Conservation (phyloP, 2,888 invertebrate species). For the Drosophila meridiana region DNA sequence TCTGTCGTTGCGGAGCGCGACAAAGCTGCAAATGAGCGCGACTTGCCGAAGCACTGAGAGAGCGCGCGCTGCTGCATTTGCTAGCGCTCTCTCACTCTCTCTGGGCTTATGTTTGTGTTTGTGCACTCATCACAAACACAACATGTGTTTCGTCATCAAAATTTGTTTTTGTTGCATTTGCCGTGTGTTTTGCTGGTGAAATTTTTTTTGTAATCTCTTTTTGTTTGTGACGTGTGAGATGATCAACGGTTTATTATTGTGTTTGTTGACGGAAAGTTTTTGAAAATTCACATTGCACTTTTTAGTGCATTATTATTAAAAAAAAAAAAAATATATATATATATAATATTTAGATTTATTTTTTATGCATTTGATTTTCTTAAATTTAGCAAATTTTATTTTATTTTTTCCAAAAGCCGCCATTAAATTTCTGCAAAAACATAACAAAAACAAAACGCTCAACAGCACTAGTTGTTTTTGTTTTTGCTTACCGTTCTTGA, state of each 20-base stretch:
- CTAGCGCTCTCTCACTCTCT: conserved; percentile 16
- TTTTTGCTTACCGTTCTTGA: conserved; percentile 44
- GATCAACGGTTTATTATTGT: conserved; percentile 16
- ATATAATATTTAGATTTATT: background rate
- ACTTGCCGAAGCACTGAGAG: background rate
- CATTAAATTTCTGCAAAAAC: conserved; percentile 59
- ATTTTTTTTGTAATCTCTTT: conserved; percentile 23
- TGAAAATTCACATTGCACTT: background rate
- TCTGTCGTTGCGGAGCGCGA: conserved; percentile 50
- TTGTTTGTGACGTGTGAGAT: conserved; percentile 11
- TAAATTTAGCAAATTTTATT: background rate
- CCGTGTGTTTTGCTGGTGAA: conserved; percentile 50
- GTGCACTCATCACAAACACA: conserved; percentile 62
- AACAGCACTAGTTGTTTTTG: conserved; percentile 38
- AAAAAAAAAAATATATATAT: no score
- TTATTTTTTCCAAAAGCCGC: conserved; percentile 43
- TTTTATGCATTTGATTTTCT: background rate
- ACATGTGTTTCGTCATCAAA: conserved; percentile 82
- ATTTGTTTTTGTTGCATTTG: conserved; percentile 64
- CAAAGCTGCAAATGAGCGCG: conserved; percentile 70
- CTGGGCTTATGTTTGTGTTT: conserved; percentile 8
- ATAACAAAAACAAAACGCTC: conserved; percentile 30
- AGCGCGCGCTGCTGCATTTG: conserved; percentile 5
- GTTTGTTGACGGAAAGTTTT: conserved; percentile 13
- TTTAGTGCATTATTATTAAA: background rate